Percentiles rank a stretch among this genome's conserved stretches.
These are phyloP conservation scores for Drosophila guanche DNA, from an alignment of 1,140 invertebrate genomes.

Conservation along the genomic window DNA sequence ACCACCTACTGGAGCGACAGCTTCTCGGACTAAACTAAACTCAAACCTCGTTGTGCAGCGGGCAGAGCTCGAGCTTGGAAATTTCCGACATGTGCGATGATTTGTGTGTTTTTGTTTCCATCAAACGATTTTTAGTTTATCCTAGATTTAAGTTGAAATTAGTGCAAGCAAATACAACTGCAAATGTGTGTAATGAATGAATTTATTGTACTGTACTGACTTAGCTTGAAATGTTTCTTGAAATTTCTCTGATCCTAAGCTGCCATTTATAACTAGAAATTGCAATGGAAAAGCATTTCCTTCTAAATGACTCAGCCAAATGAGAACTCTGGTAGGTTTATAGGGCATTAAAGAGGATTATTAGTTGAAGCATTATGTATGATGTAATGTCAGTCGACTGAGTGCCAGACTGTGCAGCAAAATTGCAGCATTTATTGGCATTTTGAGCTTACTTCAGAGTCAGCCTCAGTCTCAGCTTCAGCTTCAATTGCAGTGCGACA, in stretches of 20 bases:
- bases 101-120: slow-evolving; percentile 23
- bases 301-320: neutral
- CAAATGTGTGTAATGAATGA: slow-evolving; percentile 47
- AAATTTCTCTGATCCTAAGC: neutral
- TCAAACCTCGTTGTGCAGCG: no score
- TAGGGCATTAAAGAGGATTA: no score
- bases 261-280: no score
- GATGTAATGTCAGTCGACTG: neutral
- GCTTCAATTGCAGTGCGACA: slow-evolving; percentile 25
- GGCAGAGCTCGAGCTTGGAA: no score
- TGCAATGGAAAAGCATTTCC: neutral
- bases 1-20: slow-evolving; percentile 84
- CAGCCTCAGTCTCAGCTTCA: neutral
- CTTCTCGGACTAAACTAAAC: slow-evolving; percentile 80
- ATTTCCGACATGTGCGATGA: neutral
- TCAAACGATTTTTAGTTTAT: slow-evolving; percentile 44
- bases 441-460: slow-evolving; percentile 4
- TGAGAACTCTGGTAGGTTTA: no score
- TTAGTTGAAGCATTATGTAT: neutral
- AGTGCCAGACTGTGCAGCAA: neutral
- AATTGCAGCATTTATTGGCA: slow-evolving; percentile 30
- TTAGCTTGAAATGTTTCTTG: slow-evolving; percentile 1
- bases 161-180: slow-evolving; percentile 38
- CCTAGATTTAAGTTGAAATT: slow-evolving; percentile 29
- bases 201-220: slow-evolving; percentile 23